A percentile compares a stretch with the other conserved stretches of the same genome.
These are phyloP conservation scores for Desmophyllum pertusum DNA, from an alignment of 92 coral and sea anemone species.

Conservation along the genomic window DNA sequence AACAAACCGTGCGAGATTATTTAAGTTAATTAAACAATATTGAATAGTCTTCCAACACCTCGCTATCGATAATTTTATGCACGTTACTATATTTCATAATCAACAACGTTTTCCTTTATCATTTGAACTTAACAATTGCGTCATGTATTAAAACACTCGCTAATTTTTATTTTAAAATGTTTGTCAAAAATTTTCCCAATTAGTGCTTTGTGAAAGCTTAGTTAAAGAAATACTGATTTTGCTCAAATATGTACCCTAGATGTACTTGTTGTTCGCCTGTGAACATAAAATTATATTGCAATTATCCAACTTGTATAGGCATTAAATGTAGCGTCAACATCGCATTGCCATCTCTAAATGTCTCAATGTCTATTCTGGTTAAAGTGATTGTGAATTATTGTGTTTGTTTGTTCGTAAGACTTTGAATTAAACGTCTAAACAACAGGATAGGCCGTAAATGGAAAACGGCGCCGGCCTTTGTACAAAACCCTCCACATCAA, in stretches of 20 bases:
- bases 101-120: not conserved
- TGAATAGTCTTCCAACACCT: not conserved
- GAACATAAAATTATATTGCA: not conserved
- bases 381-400: not conserved
- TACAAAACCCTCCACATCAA: conserved; percentile 19
- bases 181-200: too few relatives aligned
- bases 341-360: not conserved
- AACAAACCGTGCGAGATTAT: too few relatives aligned
- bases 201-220: too few relatives aligned
- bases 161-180: too few relatives aligned
- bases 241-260: too few relatives aligned
- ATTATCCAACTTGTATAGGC: not conserved
- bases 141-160: too few relatives aligned
- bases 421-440: not conserved
- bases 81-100: not conserved
- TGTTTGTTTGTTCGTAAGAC: not conserved
- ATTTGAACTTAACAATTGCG: not conserved
- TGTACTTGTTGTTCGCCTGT: too few relatives aligned
- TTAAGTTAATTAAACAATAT: too few relatives aligned
- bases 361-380: not conserved
- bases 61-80: not conserved
- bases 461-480: not conserved
- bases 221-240: too few relatives aligned
- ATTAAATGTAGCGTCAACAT: not conserved
- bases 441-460: not conserved